phyloP scores from a whole-genome alignment of 2,113 vertebrate species.

The Paracanthobrama guichenoti region DNA sequence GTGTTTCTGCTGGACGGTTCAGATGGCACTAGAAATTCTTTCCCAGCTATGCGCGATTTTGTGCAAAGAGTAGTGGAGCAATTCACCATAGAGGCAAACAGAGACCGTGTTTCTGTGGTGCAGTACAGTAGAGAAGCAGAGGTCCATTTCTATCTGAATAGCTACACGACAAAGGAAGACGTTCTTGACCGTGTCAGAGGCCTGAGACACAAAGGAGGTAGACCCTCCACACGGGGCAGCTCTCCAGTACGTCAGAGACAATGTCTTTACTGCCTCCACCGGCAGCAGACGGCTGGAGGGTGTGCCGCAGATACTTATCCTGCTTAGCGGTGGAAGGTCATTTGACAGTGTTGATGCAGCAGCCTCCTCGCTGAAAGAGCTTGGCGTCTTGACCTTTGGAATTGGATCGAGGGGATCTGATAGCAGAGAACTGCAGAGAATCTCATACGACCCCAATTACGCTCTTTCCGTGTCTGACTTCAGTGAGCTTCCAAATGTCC shows the following conservation, averaged over 20 bases:
- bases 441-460: slow-evolving; percentile 60
- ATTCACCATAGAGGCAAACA: slow-evolving; percentile 64
- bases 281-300: slow-evolving; percentile 49
- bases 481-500: slow-evolving; percentile 53
- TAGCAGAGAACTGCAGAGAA: slow-evolving; percentile 55
- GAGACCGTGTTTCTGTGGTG: slow-evolving; percentile 68
- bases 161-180: slow-evolving; percentile 58
- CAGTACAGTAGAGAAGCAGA: slow-evolving; percentile 62
- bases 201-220: slow-evolving; percentile 67
- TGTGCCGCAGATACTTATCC: slow-evolving; percentile 71
- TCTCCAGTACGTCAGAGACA: slow-evolving; percentile 67
- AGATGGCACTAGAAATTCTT: slow-evolving; percentile 57
- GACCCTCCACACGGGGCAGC: slow-evolving; percentile 61
- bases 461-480: slow-evolving; percentile 60
- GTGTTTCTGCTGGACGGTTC: slow-evolving; percentile 73
- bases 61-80: slow-evolving; percentile 66
- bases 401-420: slow-evolving; percentile 68
- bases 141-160: slow-evolving; percentile 64
- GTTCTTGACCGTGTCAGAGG: slow-evolving; percentile 57
- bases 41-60: slow-evolving; percentile 65
- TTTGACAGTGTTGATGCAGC: slow-evolving; percentile 61
- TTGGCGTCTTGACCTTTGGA: slow-evolving; percentile 63
- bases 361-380: slow-evolving; percentile 56
- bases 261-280: slow-evolving; percentile 61
- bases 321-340: slow-evolving; percentile 69